Conservation (phyloP, 2,888 invertebrate genomes). For the Notocelia uddmanniana region DNA sequence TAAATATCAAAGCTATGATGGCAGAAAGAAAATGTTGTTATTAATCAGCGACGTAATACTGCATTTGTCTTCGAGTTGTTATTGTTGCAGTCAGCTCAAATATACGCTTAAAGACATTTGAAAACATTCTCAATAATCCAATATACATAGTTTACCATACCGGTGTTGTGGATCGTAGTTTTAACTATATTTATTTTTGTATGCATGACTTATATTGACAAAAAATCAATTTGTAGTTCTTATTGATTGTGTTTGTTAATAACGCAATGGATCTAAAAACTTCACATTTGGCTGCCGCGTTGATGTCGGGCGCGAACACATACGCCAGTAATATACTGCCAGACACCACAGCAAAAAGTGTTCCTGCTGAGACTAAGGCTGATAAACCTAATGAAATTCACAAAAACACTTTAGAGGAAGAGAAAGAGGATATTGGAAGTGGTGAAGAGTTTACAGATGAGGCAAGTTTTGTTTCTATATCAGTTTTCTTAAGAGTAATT, state of each 20-base stretch:
- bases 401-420: conserved; percentile 71
- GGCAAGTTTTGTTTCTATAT: conserved; percentile 55
- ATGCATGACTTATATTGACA: too few species aligned
- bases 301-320: conserved; percentile 73
- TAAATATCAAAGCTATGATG: not conserved
- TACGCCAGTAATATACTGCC: conserved; percentile 58
- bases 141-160: not conserved
- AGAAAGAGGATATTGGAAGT: conserved; percentile 78
- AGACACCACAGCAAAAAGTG: conserved; percentile 48
- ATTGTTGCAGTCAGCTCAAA: not conserved
- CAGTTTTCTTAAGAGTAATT: not conserved
- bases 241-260: not conserved
- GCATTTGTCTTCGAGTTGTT: not conserved
- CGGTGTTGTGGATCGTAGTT: not conserved
- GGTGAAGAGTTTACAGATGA: conserved; percentile 82
- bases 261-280: conserved; percentile 77
- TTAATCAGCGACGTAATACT: not conserved
- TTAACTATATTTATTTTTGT: not conserved
- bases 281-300: conserved; percentile 81
- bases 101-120: not conserved
- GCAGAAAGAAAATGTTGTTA: not conserved
- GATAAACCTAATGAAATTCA: conserved; percentile 63
- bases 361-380: conserved; percentile 62
- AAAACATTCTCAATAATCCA: not conserved
- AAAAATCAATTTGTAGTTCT: too few species aligned